phyloP scores from a whole-genome alignment of 2,888 invertebrate species.

The Eilema sororculum region DNA sequence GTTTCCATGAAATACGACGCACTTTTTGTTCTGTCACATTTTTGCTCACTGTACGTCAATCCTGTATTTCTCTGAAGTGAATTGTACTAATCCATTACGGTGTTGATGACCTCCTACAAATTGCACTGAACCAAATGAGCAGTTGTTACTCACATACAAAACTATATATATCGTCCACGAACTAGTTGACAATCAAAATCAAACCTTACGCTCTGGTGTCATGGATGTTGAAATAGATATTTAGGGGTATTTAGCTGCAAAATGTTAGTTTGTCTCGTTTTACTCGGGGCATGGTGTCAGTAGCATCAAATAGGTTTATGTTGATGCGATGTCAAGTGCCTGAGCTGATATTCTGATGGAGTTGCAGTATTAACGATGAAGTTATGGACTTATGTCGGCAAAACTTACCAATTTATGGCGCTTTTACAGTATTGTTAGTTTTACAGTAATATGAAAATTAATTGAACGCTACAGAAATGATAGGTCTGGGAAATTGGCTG shows the following conservation, averaged over 20 bases:
- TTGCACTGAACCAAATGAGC: conserved; percentile 72
- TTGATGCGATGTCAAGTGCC: conserved; percentile 51
- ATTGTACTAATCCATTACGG: conserved; percentile 76
- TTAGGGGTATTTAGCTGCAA: conserved; percentile 24
- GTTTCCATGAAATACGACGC: conserved; percentile 2
- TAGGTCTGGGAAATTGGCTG: too few species aligned
- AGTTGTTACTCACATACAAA: conserved; percentile 58
- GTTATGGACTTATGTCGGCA: conserved; percentile 3
- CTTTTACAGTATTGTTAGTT: neutral
- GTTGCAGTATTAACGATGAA: conserved; percentile 36
- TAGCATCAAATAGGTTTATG: conserved; percentile 56
- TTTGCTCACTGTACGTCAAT: conserved; percentile 54
- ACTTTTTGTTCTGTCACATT: conserved; percentile 27
- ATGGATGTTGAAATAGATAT: neutral
- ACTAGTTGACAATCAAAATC: conserved; percentile 7
- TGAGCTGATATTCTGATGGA: conserved; percentile 45
- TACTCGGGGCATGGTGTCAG: conserved; percentile 56
- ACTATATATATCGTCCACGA: conserved; percentile 20
- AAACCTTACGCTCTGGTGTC: neutral
- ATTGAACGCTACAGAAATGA: too few species aligned
- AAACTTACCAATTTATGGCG: neutral
- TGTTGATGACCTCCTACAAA: conserved; percentile 75
- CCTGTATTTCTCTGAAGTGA: conserved; percentile 67
- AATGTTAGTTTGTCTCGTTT: conserved; percentile 31
- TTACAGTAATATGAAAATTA: too few species aligned